Evolutionary conservation across 2,113 vertebrate species (phyloP), one percentile per base, ranked within the genome.

Genomic region (Corvus hawaiiensis): DNA sequence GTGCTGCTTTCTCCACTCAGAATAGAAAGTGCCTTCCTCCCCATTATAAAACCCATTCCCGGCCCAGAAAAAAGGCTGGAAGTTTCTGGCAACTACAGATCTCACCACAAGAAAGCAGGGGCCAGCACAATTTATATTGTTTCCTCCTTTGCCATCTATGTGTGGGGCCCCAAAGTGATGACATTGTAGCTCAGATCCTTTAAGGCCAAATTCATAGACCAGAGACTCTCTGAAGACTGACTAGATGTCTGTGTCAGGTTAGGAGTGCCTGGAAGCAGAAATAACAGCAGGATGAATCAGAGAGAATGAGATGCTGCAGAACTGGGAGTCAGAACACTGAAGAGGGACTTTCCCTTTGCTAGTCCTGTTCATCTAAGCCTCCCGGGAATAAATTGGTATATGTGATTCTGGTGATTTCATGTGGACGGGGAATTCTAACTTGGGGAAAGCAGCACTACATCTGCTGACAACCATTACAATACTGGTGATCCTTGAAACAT

Each of bases 81-180:
- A 96, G 39, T 71, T 91, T 77, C 73, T 96, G 87, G 73, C 74
- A 94, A n/a, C 48, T 67, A 80, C 61, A 96, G 81, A 78, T 78
- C 35, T 61, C 33, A 43, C 93, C 95, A 96, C 93, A 96, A 93
- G 61, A 97, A 97, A 93, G 92, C 77, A 84, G 39, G 17, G 93
- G 39, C 63, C 80, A 89, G 80, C 39, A 63, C 54, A 18, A 72
- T 87, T 93, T 64, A 78, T 72, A 67, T 24, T 59, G 48, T 91
- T 94, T 89, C 66, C 58, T 95, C 63, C 37, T 44, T 61, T 89
- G 66, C 90, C 44, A 75, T 94, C 93, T 73, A 59, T 16, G 87
- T 97, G 93, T 93, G 93, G 58, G 92, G 90, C 84, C 95, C 69
- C 52, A 67, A 9, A 71, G 81, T 17, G 59, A 75, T 78, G 94